These are phyloP conservation scores for Phania funesta DNA, from an alignment of 2,888 invertebrate species.

Conservation along the genomic window DNA sequence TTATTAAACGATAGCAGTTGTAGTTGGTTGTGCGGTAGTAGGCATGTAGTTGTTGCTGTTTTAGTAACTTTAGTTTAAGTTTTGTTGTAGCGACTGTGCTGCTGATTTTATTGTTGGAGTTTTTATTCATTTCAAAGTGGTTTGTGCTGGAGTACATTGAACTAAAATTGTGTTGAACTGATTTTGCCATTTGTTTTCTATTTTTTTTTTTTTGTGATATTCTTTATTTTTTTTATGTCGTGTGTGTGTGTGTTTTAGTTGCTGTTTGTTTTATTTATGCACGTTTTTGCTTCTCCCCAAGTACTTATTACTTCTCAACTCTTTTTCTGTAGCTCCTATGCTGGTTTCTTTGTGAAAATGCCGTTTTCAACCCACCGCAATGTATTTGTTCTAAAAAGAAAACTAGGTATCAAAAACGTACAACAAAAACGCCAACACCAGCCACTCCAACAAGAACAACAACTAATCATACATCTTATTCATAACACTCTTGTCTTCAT, in stretches of 20 bases:
- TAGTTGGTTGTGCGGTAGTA: slow-evolving; percentile 3
- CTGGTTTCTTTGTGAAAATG: slow-evolving; percentile 38
- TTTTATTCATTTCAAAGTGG: slow-evolving; percentile 43
- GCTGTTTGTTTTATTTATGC: slow-evolving; percentile 31
- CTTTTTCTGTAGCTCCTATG: not conserved
- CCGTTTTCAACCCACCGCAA: slow-evolving; percentile 45
- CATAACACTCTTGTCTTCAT: not conserved
- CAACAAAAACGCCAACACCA: no score
- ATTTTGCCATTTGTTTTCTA: slow-evolving; percentile 48
- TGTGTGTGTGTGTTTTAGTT: slow-evolving; percentile 31
- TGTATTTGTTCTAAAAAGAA: slow-evolving; percentile 24
- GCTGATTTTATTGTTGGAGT: slow-evolving; percentile 32
- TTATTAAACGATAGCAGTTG: slow-evolving; percentile 7
- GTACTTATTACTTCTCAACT: slow-evolving; percentile 23
- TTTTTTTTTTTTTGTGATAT: not conserved
- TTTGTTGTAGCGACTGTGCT: slow-evolving; percentile 34
- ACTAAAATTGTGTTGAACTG: slow-evolving; percentile 60
- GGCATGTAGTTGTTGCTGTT: slow-evolving; percentile 25
- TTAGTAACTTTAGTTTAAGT: slow-evolving; percentile 21
- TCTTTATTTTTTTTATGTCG: not conserved
- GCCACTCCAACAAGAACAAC: not conserved
- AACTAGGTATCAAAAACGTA: no score
- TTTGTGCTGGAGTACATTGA: slow-evolving; percentile 62
- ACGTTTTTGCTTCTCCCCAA: slow-evolving; percentile 28
- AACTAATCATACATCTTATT: not conserved